Conservation (phyloP, 2,888 invertebrate genomes). For the Hyppa rectilinea region DNA sequence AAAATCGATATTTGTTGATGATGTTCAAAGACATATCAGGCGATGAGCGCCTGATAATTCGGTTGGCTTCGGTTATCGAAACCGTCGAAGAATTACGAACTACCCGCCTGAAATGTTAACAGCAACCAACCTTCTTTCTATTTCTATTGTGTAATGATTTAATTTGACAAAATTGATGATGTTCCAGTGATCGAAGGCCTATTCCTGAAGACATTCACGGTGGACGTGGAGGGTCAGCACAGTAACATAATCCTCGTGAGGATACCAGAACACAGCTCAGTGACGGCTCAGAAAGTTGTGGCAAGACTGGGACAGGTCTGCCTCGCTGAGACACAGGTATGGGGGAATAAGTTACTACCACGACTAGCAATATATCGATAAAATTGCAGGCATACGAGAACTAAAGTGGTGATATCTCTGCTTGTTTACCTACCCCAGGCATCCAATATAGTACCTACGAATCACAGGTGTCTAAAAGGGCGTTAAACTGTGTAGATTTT, state of each 20-base stretch:
- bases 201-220: constrained; percentile 91
- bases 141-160: background rate
- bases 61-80: background rate
- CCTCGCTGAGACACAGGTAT: constrained; percentile 86
- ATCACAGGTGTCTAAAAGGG: background rate
- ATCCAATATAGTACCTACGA: background rate
- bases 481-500: background rate
- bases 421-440: background rate
- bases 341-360: background rate
- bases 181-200: constrained; percentile 91
- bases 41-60: background rate
- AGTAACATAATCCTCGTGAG: constrained; percentile 94
- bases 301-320: constrained; percentile 82
- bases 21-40: background rate
- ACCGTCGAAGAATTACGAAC: background rate
- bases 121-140: no score
- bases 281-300: constrained; percentile 86
- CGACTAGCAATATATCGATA: background rate
- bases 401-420: background rate
- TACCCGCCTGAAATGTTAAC: background rate
- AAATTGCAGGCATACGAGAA: background rate
- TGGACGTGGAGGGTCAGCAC: constrained; percentile 92
- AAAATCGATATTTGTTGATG: no score
- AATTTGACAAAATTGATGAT: background rate
- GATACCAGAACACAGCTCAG: constrained; percentile 86